Percentiles rank a stretch among this genome's conserved stretches.
These are phyloP conservation scores for Pogonomyrmex californicus DNA, from an alignment of 1,140 invertebrate species.

Conservation along the genomic window DNA sequence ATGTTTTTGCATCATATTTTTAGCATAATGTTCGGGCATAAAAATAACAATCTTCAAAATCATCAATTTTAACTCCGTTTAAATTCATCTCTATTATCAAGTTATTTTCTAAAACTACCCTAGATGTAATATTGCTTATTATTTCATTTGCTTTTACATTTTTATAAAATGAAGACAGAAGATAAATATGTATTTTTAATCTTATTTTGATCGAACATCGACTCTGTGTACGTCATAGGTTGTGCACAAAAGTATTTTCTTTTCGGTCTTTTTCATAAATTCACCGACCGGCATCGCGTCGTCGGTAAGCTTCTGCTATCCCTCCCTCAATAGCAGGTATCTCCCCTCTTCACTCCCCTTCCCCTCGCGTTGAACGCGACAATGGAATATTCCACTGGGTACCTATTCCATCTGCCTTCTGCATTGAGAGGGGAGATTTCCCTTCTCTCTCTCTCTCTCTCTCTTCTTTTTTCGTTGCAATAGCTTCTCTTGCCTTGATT, in stretches of 20 bases:
- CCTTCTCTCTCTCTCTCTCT: constrained; percentile 44
- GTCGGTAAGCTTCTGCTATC: constrained; percentile 19
- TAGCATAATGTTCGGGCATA: neutral
- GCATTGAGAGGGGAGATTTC: constrained; percentile 65
- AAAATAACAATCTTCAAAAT: neutral
- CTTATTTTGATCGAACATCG: neutral
- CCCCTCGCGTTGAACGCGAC: constrained; percentile 65
- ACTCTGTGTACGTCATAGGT: neutral
- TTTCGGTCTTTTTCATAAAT: constrained; percentile 15
- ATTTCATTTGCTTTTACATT: neutral
- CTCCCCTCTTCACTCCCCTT: constrained; percentile 9
- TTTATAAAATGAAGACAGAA: neutral
- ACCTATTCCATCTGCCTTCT: constrained; percentile 82
- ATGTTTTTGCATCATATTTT: neutral
- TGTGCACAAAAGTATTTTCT: neutral
- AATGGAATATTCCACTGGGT: constrained; percentile 85
- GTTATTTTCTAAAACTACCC: neutral
- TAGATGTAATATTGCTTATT: neutral
- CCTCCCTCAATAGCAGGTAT: neutral
- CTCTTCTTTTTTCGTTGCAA: constrained; percentile 10
- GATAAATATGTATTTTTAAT: neutral
- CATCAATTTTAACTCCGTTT: neutral
- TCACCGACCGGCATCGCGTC: neutral
- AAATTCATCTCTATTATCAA: neutral
- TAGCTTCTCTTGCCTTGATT: constrained; percentile 25